These are phyloP conservation scores for Neelides sp. DNA, from an alignment of 1,140 invertebrate species.

Conservation along the genomic window DNA sequence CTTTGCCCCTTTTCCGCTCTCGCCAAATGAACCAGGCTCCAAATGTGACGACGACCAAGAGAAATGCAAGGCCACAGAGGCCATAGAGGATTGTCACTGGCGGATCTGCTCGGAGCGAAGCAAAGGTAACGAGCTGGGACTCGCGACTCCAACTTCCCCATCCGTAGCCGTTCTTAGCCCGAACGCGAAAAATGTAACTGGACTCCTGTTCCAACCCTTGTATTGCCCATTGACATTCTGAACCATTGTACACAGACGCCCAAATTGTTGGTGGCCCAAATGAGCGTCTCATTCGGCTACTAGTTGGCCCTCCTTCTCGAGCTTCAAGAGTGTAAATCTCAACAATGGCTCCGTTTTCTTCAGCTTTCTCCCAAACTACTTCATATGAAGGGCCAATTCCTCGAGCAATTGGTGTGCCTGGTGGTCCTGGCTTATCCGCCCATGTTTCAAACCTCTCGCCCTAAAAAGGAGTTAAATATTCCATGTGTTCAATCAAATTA, in stretches of 20 bases:
- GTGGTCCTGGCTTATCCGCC: conserved; percentile 52
- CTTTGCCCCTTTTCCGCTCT: too few relatives aligned
- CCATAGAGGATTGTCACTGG: conserved; percentile 47
- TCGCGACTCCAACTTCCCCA: conserved; percentile 52
- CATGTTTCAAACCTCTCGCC: conserved; percentile 25
- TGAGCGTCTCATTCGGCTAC: neutral
- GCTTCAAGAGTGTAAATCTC: conserved; percentile 49
- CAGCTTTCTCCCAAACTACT: conserved; percentile 54
- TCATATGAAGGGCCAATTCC: conserved; percentile 52
- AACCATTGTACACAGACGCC: conserved; percentile 63
- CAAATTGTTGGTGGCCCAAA: conserved; percentile 33
- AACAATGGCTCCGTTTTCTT: conserved; percentile 51
- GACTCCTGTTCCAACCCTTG: conserved; percentile 44
- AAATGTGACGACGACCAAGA: conserved; percentile 24
- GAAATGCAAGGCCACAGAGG: too few relatives aligned
- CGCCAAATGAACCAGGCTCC: conserved; percentile 34
- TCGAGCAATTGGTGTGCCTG: conserved; percentile 50
- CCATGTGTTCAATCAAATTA: neutral
- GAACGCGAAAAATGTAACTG: conserved; percentile 59
- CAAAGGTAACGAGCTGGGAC: conserved; percentile 46
- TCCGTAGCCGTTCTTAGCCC: conserved; percentile 66
- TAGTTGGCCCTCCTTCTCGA: conserved; percentile 8
- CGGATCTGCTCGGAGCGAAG: conserved; percentile 45
- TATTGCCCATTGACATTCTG: conserved; percentile 65
- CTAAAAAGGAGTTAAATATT: neutral